These are phyloP conservation scores for Anadara kagoshimensis DNA, from an alignment of 1,140 invertebrate species.

Conservation along the genomic window DNA sequence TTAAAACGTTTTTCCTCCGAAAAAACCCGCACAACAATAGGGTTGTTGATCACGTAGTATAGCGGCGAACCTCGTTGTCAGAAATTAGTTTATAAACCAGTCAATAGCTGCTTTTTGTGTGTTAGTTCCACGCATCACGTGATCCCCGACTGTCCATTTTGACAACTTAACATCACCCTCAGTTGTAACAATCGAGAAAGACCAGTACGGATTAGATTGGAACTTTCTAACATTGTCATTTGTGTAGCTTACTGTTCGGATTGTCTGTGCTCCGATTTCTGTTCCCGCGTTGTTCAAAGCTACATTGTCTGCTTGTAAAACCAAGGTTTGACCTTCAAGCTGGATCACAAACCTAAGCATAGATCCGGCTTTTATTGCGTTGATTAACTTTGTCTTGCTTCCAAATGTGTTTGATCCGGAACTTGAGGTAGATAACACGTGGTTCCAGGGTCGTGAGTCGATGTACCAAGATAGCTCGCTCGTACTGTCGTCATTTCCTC, in stretches of 20 bases:
- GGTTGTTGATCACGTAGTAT: no score
- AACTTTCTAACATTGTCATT: not conserved
- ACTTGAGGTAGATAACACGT: constrained; percentile 6
- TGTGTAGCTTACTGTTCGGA: not conserved
- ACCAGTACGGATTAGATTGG: not conserved
- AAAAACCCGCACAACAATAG: no score
- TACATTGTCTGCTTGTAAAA: not conserved
- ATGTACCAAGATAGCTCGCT: constrained; percentile 8
- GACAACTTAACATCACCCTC: not conserved
- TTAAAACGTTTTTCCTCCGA: no score
- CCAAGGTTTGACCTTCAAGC: not conserved
- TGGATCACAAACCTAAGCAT: constrained; percentile 7
- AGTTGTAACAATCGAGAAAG: not conserved
- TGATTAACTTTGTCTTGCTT: constrained; percentile 4
- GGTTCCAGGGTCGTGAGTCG: constrained; percentile 11
- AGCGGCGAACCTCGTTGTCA: no score
- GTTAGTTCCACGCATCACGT: not conserved
- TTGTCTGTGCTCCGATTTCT: not conserved
- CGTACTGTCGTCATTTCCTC: not conserved
- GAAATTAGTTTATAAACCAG: constrained; percentile 8
- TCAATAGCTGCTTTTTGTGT: not conserved
- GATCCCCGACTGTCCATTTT: not conserved
- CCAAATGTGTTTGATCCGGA: not conserved
- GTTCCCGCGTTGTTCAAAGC: not conserved
- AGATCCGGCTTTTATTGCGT: not conserved